Percentiles rank a stretch among this genome's conserved stretches.
phyloP scores from a whole-genome alignment of 2,113 vertebrate genomes.

The Chloropsis cyanopogon region DNA sequence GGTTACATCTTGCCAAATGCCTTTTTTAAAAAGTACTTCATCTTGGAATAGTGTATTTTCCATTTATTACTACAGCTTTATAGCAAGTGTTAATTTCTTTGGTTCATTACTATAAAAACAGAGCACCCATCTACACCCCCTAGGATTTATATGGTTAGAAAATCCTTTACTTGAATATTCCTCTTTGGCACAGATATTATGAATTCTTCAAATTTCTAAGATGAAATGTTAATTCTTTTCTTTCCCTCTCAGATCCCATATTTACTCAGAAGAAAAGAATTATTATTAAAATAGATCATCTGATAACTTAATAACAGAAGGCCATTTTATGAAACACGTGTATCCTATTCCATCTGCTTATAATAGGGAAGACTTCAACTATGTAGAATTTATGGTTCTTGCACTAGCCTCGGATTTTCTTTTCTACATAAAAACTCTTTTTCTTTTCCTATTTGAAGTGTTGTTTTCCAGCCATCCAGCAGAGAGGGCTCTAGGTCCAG shows the following conservation, averaged over 20 bases:
- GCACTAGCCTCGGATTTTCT: not conserved
- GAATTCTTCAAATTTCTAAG: not conserved
- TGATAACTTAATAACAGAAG: not conserved
- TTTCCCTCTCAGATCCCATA: fast-evolving
- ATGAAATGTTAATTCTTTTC: not conserved
- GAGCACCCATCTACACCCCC: not conserved
- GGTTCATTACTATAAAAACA: not conserved
- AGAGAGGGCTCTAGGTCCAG: slow-evolving; percentile 61
- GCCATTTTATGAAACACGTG: not conserved
- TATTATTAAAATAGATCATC: not conserved
- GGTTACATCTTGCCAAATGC: not conserved
- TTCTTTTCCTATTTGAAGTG: not conserved
- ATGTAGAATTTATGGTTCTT: not conserved
- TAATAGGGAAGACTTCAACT: not conserved
- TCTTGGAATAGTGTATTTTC: not conserved
- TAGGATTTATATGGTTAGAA: not conserved
- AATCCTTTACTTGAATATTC: not conserved
- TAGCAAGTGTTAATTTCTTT: not conserved
- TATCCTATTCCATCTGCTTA: not conserved
- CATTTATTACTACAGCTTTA: not conserved
- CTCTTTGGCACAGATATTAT: not conserved
- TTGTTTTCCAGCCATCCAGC: slow-evolving; percentile 54
- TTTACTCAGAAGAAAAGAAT: not conserved
- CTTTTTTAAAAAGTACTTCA: not conserved
- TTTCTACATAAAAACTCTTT: not conserved